Percentiles rank a stretch among this genome's conserved stretches.
Evolutionary conservation across 1,140 invertebrate genomes (phyloP).

Genomic region (Zaprionus taronus): DNA sequence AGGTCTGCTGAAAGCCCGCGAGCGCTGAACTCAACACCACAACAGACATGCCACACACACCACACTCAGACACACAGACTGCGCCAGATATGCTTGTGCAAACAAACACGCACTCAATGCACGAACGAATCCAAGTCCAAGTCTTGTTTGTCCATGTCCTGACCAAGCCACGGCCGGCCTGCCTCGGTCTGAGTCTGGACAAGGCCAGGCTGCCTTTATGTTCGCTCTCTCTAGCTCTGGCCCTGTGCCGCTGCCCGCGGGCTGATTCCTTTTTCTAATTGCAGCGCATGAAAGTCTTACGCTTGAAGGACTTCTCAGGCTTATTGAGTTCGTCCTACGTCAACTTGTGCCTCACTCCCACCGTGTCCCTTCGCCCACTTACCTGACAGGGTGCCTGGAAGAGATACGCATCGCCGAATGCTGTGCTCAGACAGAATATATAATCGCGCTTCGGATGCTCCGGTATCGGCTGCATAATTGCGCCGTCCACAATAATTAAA

Average conservation of each 20-base stretch:
- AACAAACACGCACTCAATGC: slow-evolving; percentile 45
- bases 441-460: slow-evolving; percentile 99
- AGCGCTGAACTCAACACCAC: slow-evolving; percentile 64
- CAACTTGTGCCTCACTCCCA: no score
- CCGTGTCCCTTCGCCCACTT: slow-evolving; percentile 49
- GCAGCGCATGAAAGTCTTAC: slow-evolving; percentile 39
- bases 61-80: slow-evolving; percentile 47
- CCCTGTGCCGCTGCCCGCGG: neutral
- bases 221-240: neutral
- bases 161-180: neutral
- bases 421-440: slow-evolving; percentile 98
- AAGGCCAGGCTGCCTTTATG: slow-evolving; percentile 69
- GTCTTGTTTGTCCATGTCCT: slow-evolving; percentile 41
- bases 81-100: slow-evolving; percentile 65
- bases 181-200: slow-evolving; percentile 29
- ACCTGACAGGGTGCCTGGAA: slow-evolving; percentile 95
- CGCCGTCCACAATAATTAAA: slow-evolving; percentile 98
- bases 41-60: slow-evolving; percentile 18
- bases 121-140: slow-evolving; percentile 42
- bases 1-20: slow-evolving; percentile 65
- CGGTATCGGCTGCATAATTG: slow-evolving; percentile 99
- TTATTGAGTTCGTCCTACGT: slow-evolving; percentile 45
- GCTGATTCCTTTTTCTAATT: slow-evolving; percentile 42
- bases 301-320: slow-evolving; percentile 69
- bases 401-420: slow-evolving; percentile 98